Evolutionary conservation across 2,113 vertebrate genomes (phyloP).

Genomic region (Terrapene triunguis): DNA sequence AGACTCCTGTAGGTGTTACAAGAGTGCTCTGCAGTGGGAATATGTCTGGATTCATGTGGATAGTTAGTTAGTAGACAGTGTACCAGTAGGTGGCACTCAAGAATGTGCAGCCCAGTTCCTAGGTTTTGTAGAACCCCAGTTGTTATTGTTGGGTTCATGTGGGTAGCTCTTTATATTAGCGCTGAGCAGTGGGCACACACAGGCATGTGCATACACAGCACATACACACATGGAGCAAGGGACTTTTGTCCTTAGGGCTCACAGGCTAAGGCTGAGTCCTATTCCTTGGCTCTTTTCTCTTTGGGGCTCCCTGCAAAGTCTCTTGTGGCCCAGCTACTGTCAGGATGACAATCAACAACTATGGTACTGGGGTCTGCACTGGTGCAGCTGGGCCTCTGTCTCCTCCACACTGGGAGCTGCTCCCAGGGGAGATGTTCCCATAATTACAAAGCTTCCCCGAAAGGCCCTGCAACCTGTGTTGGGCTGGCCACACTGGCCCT

Average conservation of each 20-base stretch:
- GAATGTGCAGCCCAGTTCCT: no score
- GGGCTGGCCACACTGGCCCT: background rate
- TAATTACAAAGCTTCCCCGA: background rate
- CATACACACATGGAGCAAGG: background rate
- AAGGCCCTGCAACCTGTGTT: background rate
- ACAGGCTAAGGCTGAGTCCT: background rate
- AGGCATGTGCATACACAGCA: no score
- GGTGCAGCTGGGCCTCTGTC: background rate
- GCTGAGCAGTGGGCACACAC: background rate
- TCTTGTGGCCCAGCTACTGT: no score
- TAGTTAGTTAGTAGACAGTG: background rate
- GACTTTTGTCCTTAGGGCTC: background rate
- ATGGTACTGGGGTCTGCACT: background rate
- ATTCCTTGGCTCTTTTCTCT: no score
- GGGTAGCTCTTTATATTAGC: background rate
- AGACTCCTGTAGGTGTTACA: background rate
- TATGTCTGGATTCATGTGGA: background rate
- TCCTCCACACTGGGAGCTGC: background rate
- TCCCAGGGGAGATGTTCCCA: background rate
- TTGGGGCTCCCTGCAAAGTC: background rate
- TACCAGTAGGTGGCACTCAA: background rate
- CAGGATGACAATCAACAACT: no score
- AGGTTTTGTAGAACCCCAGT: background rate
- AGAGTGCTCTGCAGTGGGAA: background rate
- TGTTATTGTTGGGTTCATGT: background rate